A percentile compares a stretch with the other conserved stretches of the same genome.
Evolutionary conservation across 2,797 vertebrate genomes (phyloP).

Genomic region (Onychomys torridus): DNA sequence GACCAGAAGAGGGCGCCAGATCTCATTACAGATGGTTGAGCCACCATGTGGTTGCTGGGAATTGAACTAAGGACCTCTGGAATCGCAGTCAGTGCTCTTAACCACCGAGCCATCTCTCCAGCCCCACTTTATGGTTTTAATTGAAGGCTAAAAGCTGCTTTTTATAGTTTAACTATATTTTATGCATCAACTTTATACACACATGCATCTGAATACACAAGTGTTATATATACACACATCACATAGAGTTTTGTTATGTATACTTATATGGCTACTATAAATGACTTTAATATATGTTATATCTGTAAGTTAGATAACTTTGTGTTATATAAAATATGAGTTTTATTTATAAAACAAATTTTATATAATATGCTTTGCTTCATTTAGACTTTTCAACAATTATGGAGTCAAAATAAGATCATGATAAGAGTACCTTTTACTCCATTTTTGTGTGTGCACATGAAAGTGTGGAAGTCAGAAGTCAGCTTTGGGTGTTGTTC

Average conservation of each 20-base stretch:
- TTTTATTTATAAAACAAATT: neutral
- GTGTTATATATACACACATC: neutral
- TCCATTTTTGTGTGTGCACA: neutral
- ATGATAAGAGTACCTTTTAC: neutral
- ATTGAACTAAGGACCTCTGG: no score
- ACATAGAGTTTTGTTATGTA: neutral
- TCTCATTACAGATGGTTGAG: no score
- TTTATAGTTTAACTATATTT: neutral
- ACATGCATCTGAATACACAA: neutral
- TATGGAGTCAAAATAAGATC: neutral
- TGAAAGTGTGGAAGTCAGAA: neutral
- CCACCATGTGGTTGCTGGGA: no score
- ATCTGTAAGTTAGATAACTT: neutral
- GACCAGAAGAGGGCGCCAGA: no score
- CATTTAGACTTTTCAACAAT: neutral
- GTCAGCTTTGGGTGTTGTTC: neutral
- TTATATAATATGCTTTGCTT: neutral
- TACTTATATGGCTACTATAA: neutral
- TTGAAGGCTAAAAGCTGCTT: neutral
- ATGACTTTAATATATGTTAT: neutral
- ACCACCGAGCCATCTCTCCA: no score
- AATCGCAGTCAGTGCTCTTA: no score
- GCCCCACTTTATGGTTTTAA: neutral
- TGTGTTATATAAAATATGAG: neutral
- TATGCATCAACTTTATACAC: neutral